Base-by-base conservation (phyloP, 2,113 vertebrate genomes). In the Eidolon helvum region DNA sequence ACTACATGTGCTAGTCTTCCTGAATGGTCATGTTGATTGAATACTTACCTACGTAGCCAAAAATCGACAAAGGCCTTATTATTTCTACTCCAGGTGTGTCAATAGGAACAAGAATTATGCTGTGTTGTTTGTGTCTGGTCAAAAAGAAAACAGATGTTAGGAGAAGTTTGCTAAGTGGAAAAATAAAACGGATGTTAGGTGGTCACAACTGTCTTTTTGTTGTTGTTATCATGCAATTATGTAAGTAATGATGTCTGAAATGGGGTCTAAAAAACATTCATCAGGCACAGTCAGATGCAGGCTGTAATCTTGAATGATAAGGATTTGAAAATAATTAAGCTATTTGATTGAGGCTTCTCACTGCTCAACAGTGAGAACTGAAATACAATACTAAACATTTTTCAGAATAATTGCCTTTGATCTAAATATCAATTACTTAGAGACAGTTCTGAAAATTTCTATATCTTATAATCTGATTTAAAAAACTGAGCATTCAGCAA, bases 51-150 rank as follows among this genome's bases (percentile, higher is more conserved):
- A 99, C 96, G 80, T 99, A 99, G 94, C 99, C 99, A 93, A 99
- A 99, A 93, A 99, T 98, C 0, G 99, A 99, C 94, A 99, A 98
- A 0, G 99, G 99, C 88, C 99, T 98, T 97, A 99, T 95, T 43
- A 99, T 92, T 96, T 98, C 98, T 35, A 99, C 98, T 18, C 99
- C 99, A 7, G 98, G 96, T 0, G 99, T 98, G 89, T 99, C 98
- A 98, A 99, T 98, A 7, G 99, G 99, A 88, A 99, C 99, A 65
- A 99, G 98, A 90, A 99, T 95, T 99, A 99, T 99, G 48, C 99
- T 99, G 98, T 99, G 99, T 71, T 99, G 98, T 69, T 96, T 79
- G 48, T 99, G 98, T 89, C 99, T 99, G 92, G 86, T 55, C 65
- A 75, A 98, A 79, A 97, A 43, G 98, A 88, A 97, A 97, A 65